Conservation (phyloP, 2,888 invertebrate species). For the Tetheella fluctuosa region DNA sequence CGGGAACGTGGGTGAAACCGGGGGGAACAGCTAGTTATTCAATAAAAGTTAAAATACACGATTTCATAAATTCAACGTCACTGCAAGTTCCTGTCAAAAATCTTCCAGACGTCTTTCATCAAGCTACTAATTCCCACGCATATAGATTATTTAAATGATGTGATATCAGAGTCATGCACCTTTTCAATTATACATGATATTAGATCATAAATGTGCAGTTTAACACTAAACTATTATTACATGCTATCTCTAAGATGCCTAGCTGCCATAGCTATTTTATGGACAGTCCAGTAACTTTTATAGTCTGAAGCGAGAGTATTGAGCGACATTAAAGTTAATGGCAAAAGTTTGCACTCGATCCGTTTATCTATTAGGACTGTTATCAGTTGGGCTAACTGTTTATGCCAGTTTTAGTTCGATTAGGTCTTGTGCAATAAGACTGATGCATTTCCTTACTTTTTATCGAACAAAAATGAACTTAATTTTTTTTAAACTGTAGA, state of each 20-base stretch:
- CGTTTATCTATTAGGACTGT: constrained; percentile 24
- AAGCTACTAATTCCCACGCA: too few species aligned
- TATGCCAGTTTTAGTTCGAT: not conserved
- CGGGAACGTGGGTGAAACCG: too few species aligned
- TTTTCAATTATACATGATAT: constrained; percentile 22
- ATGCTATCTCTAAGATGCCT: constrained; percentile 47
- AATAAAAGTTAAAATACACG: too few species aligned
- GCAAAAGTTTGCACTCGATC: constrained; percentile 38
- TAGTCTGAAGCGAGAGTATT: constrained; percentile 42
- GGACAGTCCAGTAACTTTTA: constrained; percentile 53
- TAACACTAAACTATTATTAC: constrained; percentile 39
- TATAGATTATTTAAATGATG: too few species aligned
- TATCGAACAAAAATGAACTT: too few species aligned
- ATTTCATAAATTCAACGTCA: too few species aligned
- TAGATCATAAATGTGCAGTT: constrained; percentile 49
- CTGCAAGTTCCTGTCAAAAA: too few species aligned
- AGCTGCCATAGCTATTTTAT: constrained; percentile 58
- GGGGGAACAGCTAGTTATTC: too few species aligned
- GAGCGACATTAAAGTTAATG: constrained; percentile 51
- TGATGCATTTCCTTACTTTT: too few species aligned
- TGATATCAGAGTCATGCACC: not conserved
- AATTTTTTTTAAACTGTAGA: too few species aligned
- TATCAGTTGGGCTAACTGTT: constrained; percentile 27
- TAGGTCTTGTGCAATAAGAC: not conserved
- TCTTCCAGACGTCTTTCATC: too few species aligned